phyloP scores from a whole-genome alignment of 2,797 vertebrate genomes.

The Hyperoplus immaculatus region DNA sequence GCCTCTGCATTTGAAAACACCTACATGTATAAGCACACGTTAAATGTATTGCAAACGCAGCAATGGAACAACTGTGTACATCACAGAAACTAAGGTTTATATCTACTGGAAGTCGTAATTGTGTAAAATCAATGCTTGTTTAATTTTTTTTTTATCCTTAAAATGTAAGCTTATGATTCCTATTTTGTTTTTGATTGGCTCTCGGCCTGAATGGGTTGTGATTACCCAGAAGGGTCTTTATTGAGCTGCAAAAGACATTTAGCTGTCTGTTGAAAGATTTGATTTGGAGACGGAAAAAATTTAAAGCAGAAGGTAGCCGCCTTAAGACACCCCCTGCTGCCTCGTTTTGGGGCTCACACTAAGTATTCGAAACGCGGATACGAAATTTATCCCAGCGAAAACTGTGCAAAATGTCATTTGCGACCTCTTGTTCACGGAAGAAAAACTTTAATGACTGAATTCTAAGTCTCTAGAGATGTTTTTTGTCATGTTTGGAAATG shows the following conservation, averaged over 20 bases:
- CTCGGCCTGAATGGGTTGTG: conserved; percentile 41
- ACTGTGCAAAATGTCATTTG: conserved; percentile 26
- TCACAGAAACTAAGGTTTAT: too few relatives aligned
- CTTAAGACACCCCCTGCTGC: conserved; percentile 42
- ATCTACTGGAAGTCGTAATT: neutral
- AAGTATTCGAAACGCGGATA: conserved; percentile 23
- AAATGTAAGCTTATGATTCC: neutral
- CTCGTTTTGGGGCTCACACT: conserved; percentile 12
- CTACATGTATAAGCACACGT: conserved; percentile 38
- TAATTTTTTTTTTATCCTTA: neutral
- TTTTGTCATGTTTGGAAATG: conserved; percentile 12
- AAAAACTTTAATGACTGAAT: conserved; percentile 24
- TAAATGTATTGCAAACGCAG: conserved; percentile 25
- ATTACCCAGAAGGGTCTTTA: conserved; percentile 40
- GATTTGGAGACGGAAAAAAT: conserved; percentile 37
- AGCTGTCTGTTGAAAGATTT: conserved; percentile 44
- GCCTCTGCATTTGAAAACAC: conserved; percentile 46
- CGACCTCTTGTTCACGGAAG: conserved; percentile 6
- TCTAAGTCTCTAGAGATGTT: conserved; percentile 8
- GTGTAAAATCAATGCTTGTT: neutral
- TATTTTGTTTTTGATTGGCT: conserved; percentile 4
- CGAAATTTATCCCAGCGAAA: conserved; percentile 15
- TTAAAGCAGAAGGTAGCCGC: conserved; percentile 37
- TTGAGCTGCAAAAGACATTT: conserved; percentile 48
- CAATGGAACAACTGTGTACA: neutral